phyloP scores from a whole-genome alignment of 2,888 invertebrate species.

The Amphipoea lucens region DNA sequence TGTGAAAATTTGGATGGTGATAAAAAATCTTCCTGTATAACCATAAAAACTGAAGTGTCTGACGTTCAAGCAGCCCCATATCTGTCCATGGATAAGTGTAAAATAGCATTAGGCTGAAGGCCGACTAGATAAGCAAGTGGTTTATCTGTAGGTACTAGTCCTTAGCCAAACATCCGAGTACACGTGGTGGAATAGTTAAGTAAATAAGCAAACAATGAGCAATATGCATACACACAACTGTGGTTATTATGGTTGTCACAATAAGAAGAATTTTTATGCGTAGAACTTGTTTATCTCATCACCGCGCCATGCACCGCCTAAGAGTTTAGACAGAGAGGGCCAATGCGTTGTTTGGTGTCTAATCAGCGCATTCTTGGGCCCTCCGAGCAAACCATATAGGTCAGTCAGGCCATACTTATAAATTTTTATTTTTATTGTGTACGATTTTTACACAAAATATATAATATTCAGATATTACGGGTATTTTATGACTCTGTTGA shows the following conservation, averaged over 20 bases:
- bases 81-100: conserved; percentile 6
- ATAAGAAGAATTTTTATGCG: neutral
- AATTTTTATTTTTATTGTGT: no score
- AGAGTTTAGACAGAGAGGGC: neutral
- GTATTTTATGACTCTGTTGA: no score
- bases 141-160: conserved; percentile 43
- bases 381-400: no score
- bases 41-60: neutral
- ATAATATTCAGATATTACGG: no score
- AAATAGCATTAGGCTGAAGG: conserved; percentile 36
- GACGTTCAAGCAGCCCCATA: conserved; percentile 4
- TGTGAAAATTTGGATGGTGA: no score
- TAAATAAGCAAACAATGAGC: conserved; percentile 11
- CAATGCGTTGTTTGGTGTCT: neutral
- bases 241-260: neutral
- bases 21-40: no score
- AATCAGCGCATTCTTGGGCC: neutral
- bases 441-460: no score
- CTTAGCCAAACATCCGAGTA: conserved; percentile 16
- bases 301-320: no score
- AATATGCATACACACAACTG: neutral
- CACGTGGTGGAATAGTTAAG: neutral
- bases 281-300: neutral
- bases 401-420: no score
- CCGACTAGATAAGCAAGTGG: conserved; percentile 46